Percentiles rank a stretch among this genome's conserved stretches.
phyloP scores from a whole-genome alignment of 2,888 invertebrate genomes.

The Epistrophe grossulariae region DNA sequence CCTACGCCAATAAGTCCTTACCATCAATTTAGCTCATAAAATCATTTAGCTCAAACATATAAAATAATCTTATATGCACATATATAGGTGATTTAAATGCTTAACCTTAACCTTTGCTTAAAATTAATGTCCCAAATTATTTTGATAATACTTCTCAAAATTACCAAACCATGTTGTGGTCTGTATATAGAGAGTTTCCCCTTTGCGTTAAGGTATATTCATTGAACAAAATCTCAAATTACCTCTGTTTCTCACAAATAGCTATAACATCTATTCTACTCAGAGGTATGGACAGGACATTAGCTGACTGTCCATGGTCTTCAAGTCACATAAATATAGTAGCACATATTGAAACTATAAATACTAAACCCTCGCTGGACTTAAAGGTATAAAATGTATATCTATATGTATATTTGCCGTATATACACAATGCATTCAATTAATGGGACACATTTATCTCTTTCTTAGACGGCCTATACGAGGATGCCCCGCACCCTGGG shows the following conservation, averaged over 20 bases:
- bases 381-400: slow-evolving; percentile 28
- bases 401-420: not conserved
- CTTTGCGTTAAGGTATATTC: slow-evolving; percentile 44
- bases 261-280: slow-evolving; percentile 47
- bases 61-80: slow-evolving; percentile 10
- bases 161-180: slow-evolving; percentile 35
- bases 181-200: slow-evolving; percentile 39
- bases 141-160: slow-evolving; percentile 39
- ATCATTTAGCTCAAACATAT: not conserved
- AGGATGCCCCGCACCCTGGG: slow-evolving; percentile 23
- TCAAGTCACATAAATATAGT: slow-evolving; percentile 72
- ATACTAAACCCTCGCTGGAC: slow-evolving; percentile 55
- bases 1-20: not conserved
- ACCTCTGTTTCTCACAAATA: slow-evolving; percentile 65
- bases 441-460: slow-evolving; percentile 73
- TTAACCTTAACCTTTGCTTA: slow-evolving; percentile 45
- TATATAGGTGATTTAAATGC: slow-evolving; percentile 27
- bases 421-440: slow-evolving; percentile 63
- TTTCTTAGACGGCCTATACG: slow-evolving; percentile 56
- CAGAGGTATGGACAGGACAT: slow-evolving; percentile 54
- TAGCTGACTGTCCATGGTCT: slow-evolving; percentile 47
- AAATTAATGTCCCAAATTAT: slow-evolving; percentile 50
- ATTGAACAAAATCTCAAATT: slow-evolving; percentile 65
- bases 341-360: slow-evolving; percentile 73
- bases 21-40: slow-evolving; percentile 8